These are phyloP conservation scores for Sebastes variabilis DNA, from an alignment of 2,797 vertebrate species.

Conservation along the genomic window DNA sequence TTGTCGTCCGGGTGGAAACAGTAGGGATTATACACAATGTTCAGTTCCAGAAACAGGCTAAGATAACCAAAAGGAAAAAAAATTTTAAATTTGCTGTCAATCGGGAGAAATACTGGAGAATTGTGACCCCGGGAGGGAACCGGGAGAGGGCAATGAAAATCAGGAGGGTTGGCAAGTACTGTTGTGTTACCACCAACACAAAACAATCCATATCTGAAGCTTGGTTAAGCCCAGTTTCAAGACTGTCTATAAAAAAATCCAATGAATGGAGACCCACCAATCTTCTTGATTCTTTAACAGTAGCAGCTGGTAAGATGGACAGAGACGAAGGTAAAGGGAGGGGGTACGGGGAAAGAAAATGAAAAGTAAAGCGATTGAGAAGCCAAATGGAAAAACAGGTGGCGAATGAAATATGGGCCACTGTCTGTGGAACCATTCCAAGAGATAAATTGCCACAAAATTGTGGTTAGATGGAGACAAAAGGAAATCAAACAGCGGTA, in stretches of 20 bases:
- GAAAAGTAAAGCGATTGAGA: constrained; percentile 56
- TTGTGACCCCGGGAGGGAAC: too few species aligned
- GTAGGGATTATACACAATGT: too few species aligned
- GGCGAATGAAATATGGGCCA: constrained; percentile 54
- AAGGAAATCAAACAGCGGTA: constrained; percentile 39
- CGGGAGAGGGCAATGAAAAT: too few species aligned
- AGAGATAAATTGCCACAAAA: constrained; percentile 55
- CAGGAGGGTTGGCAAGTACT: too few species aligned
- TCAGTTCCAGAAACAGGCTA: too few species aligned
- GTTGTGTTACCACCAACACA: too few species aligned
- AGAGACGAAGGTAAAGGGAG: background rate
- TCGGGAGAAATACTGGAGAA: too few species aligned
- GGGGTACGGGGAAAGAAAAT: constrained; percentile 36
- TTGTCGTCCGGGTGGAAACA: too few species aligned
- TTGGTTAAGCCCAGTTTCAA: background rate
- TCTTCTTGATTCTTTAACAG: constrained; percentile 27
- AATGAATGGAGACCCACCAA: constrained; percentile 12
- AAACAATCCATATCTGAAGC: too few species aligned
- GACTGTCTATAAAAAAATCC: background rate
- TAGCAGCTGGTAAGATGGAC: constrained; percentile 27
- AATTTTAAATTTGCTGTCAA: rapidly evolving
- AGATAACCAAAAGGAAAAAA: too few species aligned
- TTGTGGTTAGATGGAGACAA: constrained; percentile 55
- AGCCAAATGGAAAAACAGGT: constrained; percentile 54
- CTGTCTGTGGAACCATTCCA: constrained; percentile 17